phyloP scores from a whole-genome alignment of 2,113 vertebrate species.

The Pseudonaja textilis region DNA sequence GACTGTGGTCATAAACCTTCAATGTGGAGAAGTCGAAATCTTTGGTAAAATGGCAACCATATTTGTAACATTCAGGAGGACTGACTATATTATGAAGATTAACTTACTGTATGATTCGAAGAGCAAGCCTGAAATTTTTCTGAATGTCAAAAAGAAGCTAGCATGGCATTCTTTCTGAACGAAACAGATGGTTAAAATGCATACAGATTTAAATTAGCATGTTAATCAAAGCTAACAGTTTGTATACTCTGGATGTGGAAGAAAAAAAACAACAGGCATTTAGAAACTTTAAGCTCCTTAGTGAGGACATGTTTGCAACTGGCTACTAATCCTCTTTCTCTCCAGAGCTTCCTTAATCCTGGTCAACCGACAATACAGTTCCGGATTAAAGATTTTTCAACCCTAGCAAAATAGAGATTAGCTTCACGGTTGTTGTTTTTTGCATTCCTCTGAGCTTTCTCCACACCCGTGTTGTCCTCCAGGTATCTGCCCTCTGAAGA shows the following conservation, averaged over 20 bases:
- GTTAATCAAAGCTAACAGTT: conserved; percentile 13
- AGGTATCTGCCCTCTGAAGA: not conserved
- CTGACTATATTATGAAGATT: not conserved
- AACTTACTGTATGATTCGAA: not conserved
- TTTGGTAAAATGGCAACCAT: not conserved
- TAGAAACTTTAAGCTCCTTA: conserved; percentile 7
- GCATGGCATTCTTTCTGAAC: not conserved
- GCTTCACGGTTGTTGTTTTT: not conserved
- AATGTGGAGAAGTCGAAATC: not conserved
- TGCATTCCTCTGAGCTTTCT: not conserved
- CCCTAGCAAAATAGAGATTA: not conserved
- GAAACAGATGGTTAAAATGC: not conserved
- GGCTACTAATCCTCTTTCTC: not conserved
- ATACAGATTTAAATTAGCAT: not conserved
- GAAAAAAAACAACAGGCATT: not conserved
- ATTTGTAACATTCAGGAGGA: not conserved
- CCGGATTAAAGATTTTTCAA: not conserved
- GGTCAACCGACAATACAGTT: conserved; percentile 7
- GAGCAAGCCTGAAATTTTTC: not conserved
- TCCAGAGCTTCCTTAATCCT: not conserved
- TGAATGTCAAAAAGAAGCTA: not conserved
- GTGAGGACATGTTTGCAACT: not conserved
- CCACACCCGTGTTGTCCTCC: not conserved
- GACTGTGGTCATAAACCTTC: not conserved
- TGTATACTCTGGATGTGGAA: not conserved